Conservation (phyloP, 1,140 invertebrate species). For the Zaprionus africanus region DNA sequence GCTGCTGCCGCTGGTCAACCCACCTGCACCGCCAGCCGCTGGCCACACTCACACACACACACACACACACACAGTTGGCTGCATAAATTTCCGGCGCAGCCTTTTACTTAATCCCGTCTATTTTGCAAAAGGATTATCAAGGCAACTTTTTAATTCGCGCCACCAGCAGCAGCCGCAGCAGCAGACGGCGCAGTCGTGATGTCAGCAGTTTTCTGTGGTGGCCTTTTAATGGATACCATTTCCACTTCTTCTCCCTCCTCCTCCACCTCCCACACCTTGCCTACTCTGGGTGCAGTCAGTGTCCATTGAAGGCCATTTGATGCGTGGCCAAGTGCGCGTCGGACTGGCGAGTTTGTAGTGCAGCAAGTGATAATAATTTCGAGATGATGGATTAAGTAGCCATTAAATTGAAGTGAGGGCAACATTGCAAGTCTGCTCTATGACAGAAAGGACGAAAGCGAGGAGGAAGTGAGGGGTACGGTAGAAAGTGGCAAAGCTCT, state of each 20-base stretch:
- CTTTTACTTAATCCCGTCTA: constrained; percentile 81
- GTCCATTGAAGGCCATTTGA: constrained; percentile 77
- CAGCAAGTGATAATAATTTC: constrained; percentile 72
- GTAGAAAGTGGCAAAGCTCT: background rate
- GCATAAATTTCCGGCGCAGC: constrained; percentile 78
- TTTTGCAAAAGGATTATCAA: constrained; percentile 82
- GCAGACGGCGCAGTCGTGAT: constrained; percentile 54
- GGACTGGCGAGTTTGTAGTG: constrained; percentile 53
- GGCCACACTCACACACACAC: constrained; percentile 2
- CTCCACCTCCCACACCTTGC: constrained; percentile 18
- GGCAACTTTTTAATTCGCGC: constrained; percentile 80
- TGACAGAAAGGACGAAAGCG: background rate
- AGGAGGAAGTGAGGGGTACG: too few species aligned
- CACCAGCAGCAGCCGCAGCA: constrained; percentile 1
- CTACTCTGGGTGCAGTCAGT: constrained; percentile 40
- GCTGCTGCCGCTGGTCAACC: constrained; percentile 17
- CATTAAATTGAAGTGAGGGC: constrained; percentile 37
- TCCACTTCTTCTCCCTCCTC: background rate
- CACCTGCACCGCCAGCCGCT: constrained; percentile 41
- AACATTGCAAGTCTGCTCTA: constrained; percentile 34
- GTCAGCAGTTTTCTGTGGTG: constrained; percentile 78
- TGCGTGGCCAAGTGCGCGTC: constrained; percentile 75
- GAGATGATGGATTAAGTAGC: constrained; percentile 50
- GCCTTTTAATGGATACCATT: constrained; percentile 66
- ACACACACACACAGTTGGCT: constrained; percentile 32